Evolutionary conservation across 92 coral and sea anemone genomes (phyloP).

Genomic region (Zoanthus sansibaricus): DNA sequence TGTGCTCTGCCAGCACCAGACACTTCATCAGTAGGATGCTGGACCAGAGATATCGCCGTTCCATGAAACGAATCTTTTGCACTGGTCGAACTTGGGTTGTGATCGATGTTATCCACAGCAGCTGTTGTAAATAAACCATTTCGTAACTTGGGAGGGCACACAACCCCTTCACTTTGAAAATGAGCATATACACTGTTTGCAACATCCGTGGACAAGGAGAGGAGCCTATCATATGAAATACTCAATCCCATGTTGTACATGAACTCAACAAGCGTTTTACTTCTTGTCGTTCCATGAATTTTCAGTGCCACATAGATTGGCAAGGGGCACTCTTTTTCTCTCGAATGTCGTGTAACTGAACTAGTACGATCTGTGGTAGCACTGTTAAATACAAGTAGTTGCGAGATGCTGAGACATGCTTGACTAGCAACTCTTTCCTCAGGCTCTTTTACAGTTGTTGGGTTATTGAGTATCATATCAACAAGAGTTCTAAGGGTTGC

Average conservation of each 20-base stretch:
- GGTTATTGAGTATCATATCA: background rate
- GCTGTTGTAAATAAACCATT: slow-evolving; percentile 51
- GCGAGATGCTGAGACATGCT: slow-evolving; percentile 58
- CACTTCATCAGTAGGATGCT: slow-evolving; percentile 49
- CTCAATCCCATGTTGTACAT: slow-evolving; percentile 14
- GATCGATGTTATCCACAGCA: slow-evolving; percentile 54
- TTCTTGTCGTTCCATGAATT: background rate
- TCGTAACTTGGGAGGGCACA: slow-evolving; percentile 48
- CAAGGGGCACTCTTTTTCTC: slow-evolving; percentile 24
- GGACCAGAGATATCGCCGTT: slow-evolving; percentile 54
- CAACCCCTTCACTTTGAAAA: slow-evolving; percentile 39
- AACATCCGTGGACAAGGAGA: slow-evolving; percentile 34
- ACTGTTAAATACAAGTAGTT: slow-evolving; percentile 51
- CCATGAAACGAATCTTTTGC: slow-evolving; percentile 45
- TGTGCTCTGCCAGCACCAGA: slow-evolving; percentile 22
- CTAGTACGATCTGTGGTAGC: slow-evolving; percentile 11
- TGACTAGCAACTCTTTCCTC: slow-evolving; percentile 38
- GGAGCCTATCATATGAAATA: slow-evolving; percentile 16
- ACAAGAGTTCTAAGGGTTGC: slow-evolving; percentile 18
- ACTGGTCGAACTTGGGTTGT: slow-evolving; percentile 56
- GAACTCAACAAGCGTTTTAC: slow-evolving; percentile 14
- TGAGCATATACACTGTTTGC: slow-evolving; percentile 30
- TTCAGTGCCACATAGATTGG: slow-evolving; percentile 1
- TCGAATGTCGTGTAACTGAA: slow-evolving; percentile 34
- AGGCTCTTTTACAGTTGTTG: slow-evolving; percentile 20